phyloP scores from a whole-genome alignment of 2,797 vertebrate genomes.

The Rallus crepitans region DNA sequence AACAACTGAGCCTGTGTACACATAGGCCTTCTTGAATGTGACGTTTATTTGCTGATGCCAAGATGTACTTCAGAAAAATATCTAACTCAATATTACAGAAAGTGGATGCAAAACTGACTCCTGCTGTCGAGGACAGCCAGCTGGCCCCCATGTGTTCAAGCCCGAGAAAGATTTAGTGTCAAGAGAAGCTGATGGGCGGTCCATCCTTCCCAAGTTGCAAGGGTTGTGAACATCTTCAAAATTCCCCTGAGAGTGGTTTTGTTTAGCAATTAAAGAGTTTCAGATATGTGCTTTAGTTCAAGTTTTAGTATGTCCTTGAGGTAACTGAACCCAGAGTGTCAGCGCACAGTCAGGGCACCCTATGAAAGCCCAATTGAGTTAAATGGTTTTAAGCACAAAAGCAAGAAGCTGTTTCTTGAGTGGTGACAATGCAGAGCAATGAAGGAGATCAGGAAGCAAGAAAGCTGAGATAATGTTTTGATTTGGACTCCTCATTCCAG shows the following conservation, averaged over 20 bases:
- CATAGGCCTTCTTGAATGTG: constrained; percentile 19
- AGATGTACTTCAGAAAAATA: constrained; percentile 44
- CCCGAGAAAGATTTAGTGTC: background rate
- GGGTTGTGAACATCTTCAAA: background rate
- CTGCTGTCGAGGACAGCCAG: constrained; percentile 1
- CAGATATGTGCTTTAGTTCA: background rate
- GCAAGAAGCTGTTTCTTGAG: background rate
- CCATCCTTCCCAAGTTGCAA: background rate
- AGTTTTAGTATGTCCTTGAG: background rate
- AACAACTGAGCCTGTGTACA: constrained; percentile 15
- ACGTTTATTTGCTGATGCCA: constrained; percentile 60
- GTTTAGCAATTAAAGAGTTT: background rate
- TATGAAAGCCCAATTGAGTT: background rate
- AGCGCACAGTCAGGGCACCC: background rate
- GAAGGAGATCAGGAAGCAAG: background rate
- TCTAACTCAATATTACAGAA: constrained; percentile 11
- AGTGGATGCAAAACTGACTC: constrained; percentile 4
- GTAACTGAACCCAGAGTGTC: background rate
- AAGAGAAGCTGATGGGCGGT: background rate
- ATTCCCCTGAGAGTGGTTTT: background rate
- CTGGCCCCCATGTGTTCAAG: constrained; percentile 33
- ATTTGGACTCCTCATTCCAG: background rate
- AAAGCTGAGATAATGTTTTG: background rate
- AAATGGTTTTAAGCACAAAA: background rate
- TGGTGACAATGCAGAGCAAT: background rate